These are phyloP conservation scores for Ypsolopha sequella DNA, from an alignment of 2,888 invertebrate genomes.

Conservation along the genomic window DNA sequence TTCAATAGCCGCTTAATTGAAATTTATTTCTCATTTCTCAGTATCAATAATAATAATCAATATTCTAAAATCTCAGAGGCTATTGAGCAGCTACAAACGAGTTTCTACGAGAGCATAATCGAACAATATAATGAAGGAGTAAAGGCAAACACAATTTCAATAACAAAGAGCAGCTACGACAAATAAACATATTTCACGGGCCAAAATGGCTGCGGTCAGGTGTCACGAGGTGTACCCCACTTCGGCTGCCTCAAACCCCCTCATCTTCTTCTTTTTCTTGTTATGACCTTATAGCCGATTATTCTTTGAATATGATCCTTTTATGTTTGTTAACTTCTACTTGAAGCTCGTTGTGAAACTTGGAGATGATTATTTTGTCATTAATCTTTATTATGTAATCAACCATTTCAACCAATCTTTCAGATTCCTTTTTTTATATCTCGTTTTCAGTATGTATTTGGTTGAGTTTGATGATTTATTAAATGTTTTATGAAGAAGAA, in stretches of 20 bases:
- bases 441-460: not conserved
- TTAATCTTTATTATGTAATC: too few relatives aligned
- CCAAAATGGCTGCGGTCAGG: constrained; percentile 70
- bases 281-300: constrained; percentile 59
- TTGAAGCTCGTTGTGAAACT: not conserved
- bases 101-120: constrained; percentile 60
- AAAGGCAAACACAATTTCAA: constrained; percentile 70
- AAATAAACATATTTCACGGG: constrained; percentile 71
- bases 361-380: not conserved
- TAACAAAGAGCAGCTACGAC: constrained; percentile 67
- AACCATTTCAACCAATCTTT: too few relatives aligned
- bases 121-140: constrained; percentile 70
- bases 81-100: constrained; percentile 60
- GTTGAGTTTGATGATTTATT: not conserved
- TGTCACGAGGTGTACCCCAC: constrained; percentile 49
- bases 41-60: constrained; percentile 64
- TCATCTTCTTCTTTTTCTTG: constrained; percentile 29
- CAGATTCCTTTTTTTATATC: too few relatives aligned
- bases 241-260: constrained; percentile 20
- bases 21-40: constrained; percentile 70
- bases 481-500: too few relatives aligned
- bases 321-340: constrained; percentile 27
- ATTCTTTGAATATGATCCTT: constrained; percentile 51
- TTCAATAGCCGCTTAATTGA: constrained; percentile 65
- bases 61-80: constrained; percentile 63